phyloP scores from a whole-genome alignment of 2,797 vertebrate genomes.

The Phataginus tricuspis region DNA sequence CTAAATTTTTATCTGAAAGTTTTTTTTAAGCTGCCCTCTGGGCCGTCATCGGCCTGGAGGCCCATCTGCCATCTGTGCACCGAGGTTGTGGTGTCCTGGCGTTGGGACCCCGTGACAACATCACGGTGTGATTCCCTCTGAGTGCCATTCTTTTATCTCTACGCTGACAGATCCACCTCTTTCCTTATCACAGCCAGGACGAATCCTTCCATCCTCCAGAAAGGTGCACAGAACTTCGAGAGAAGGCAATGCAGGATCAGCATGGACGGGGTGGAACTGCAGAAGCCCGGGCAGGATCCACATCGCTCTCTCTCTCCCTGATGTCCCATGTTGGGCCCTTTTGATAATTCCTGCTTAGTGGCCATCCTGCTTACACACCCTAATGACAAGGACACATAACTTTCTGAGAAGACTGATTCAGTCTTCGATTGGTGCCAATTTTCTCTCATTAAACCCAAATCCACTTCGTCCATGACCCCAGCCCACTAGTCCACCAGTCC shows the following conservation, averaged over 20 bases:
- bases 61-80: background rate
- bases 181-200: background rate
- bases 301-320: background rate
- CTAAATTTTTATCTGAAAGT: background rate
- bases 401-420: background rate
- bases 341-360: background rate
- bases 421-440: background rate
- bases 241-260: background rate
- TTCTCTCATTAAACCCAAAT: background rate
- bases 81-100: background rate
- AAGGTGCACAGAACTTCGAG: background rate
- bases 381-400: background rate
- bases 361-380: background rate
- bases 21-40: background rate
- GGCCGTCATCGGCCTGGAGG: background rate
- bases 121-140: background rate
- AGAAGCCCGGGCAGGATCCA: background rate
- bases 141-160: background rate
- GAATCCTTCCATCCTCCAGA: background rate
- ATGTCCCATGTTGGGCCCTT: background rate
- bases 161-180: background rate
- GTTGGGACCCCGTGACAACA: background rate
- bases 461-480: background rate
- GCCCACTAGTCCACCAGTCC: background rate
- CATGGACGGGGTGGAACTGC: background rate